Evolutionary conservation across 2,113 vertebrate genomes (phyloP).

Genomic region (Corythoichthys haematopterus): DNA sequence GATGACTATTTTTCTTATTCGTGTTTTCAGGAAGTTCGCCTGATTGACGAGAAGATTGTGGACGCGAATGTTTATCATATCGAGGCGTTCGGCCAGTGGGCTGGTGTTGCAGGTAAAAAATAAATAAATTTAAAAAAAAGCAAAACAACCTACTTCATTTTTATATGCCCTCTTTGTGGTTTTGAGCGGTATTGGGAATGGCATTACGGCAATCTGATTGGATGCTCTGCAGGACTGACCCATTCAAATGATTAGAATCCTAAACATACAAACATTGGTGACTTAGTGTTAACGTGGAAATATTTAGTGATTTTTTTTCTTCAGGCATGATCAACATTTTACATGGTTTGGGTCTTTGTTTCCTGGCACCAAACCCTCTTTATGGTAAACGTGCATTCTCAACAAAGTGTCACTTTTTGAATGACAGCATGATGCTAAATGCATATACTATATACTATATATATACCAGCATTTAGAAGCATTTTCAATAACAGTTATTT

Average conservation of each 20-base stretch:
- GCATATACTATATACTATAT: background rate
- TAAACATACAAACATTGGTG: background rate
- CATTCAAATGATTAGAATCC: background rate
- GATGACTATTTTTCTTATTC: constrained; percentile 22
- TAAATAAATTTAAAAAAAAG: background rate
- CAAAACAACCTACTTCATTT: too few species aligned
- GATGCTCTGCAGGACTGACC: background rate
- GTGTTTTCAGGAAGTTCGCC: constrained; percentile 82
- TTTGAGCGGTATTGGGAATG: background rate
- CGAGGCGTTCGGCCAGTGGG: constrained; percentile 97
- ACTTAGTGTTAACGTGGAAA: background rate
- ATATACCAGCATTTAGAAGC: too few species aligned
- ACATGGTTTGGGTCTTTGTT: constrained; percentile 89
- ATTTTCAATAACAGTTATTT: too few species aligned
- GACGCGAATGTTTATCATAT: constrained; percentile 87
- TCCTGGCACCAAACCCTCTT: constrained; percentile 96
- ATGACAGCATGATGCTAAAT: background rate
- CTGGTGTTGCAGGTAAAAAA: constrained; percentile 88
- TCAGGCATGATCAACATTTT: constrained; percentile 98
- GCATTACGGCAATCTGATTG: background rate
- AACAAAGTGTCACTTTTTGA: background rate
- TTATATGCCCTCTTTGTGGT: background rate
- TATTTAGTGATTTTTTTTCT: background rate
- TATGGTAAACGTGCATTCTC: constrained; percentile 76
- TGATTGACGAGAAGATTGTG: constrained; percentile 99